Evolutionary conservation across 2,888 invertebrate species (phyloP).

Genomic region (Leptothorax acervorum): DNA sequence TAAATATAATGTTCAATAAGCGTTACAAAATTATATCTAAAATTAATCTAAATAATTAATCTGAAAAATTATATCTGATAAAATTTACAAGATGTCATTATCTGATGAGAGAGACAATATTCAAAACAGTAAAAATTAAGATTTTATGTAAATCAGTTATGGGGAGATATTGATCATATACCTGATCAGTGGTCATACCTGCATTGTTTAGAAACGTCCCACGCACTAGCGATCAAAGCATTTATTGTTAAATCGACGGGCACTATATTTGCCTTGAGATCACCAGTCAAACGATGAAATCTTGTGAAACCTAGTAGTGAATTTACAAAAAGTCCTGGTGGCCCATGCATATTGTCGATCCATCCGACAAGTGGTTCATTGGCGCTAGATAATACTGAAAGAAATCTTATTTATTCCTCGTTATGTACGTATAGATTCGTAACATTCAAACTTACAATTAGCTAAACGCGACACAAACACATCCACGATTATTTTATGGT

Average conservation of each 20-base stretch:
- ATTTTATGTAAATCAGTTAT: neutral
- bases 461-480: neutral
- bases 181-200: conserved; percentile 75
- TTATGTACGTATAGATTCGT: neutral
- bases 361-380: conserved; percentile 90
- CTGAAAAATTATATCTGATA: neutral
- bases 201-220: conserved; percentile 85
- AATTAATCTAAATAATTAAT: too few relatives aligned
- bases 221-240: conserved; percentile 89
- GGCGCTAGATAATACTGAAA: conserved; percentile 87
- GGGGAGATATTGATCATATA: neutral
- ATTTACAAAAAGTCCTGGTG: conserved; percentile 89
- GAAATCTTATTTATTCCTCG: conserved; percentile 8
- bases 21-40: neutral
- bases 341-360: conserved; percentile 93
- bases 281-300: conserved; percentile 88
- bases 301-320: conserved; percentile 90
- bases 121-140: neutral
- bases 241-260: conserved; percentile 92
- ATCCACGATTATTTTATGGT: too few relatives aligned
- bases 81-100: neutral
- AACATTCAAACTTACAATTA: neutral
- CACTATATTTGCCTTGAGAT: conserved; percentile 90
- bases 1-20: neutral
- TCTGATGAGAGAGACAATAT: too few relatives aligned